These are phyloP conservation scores for Eulemur albifrons DNA, from an alignment of 2,797 vertebrate genomes.

Conservation along the genomic window DNA sequence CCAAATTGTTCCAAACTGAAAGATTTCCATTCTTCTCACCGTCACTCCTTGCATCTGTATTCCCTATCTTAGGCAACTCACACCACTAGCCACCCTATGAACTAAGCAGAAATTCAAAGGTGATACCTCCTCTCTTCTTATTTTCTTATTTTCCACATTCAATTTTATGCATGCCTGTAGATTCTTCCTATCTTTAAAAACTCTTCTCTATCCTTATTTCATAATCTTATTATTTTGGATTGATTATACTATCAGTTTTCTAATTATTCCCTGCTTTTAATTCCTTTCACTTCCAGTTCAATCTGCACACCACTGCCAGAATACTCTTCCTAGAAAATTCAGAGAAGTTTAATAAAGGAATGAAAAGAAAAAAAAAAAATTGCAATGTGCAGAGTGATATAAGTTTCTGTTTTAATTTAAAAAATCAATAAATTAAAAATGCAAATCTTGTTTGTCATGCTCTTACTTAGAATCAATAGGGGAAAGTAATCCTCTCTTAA, in stretches of 20 bases:
- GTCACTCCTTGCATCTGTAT: background rate
- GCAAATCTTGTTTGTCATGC: background rate
- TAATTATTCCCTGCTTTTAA: background rate
- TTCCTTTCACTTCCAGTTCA: background rate
- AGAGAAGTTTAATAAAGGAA: background rate
- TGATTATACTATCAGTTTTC: background rate
- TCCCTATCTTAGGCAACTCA: background rate
- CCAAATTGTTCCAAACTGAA: background rate
- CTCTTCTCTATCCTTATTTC: background rate
- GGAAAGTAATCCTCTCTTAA: constrained; percentile 3
- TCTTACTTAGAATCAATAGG: background rate
- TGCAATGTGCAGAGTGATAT: background rate
- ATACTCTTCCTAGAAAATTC: background rate
- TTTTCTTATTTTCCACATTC: background rate
- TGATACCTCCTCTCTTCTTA: background rate
- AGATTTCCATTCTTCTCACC: background rate
- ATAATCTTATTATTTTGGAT: background rate
- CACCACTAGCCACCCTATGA: background rate
- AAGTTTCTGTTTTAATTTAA: background rate
- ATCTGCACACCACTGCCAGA: background rate
- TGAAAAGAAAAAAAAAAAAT: background rate
- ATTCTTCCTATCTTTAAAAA: background rate
- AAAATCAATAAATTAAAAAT: constrained; percentile 24
- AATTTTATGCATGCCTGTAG: background rate
- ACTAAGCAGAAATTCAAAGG: constrained; percentile 3